Evolutionary conservation across 1,140 invertebrate species (phyloP), one percentile per base, ranked within the genome.

Genomic region (Atta cephalotes): DNA sequence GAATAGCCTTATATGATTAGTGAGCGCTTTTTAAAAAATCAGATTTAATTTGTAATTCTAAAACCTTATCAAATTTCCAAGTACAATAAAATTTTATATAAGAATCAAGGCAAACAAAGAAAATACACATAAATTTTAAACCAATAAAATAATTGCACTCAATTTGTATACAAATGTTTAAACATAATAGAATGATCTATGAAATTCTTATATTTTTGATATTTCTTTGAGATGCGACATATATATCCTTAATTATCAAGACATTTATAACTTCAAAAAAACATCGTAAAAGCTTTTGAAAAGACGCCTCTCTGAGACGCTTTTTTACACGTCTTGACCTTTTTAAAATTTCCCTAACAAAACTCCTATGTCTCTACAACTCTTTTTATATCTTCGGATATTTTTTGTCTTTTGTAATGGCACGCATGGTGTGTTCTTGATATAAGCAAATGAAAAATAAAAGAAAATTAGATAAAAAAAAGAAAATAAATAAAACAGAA

Each of bases 361-460:
- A 58, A 25, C 3, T 25, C 21, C 31, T 62, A 10, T 25, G 28
- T 58, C 72, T 60, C 53, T 51, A 4, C 4, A 6, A n/a, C 25
- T 63, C 18, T 65, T 65, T 65, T 79, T 65, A 49, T 21, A 49
- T 7, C 58, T 62, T 45, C 39, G 3, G 39, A 49, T 45, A 60
- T 18, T 80, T 70, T 58, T 82, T 39, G 14, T 31, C 70, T 84
- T 49, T 76, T 35, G 31, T 18, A 45, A 51, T 18, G 39, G 62
- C 21, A 28, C 56, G 53, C 39, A 16, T 31, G 2, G 14, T 18
- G 10, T 58, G 21, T 60, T 45, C 28, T 6, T 31, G 21, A 16
- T n/a, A 39, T 60, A 35, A 31, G 28, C 60, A 35, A 49, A 76
- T 35, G 53, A 16, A 49, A 74, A 84, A 84, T 74, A 76, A 82